A percentile compares a stretch with the other conserved stretches of the same genome.
These are phyloP conservation scores for Montipora cactus DNA, from an alignment of 64 coral and sea anemone species.

Conservation along the genomic window DNA sequence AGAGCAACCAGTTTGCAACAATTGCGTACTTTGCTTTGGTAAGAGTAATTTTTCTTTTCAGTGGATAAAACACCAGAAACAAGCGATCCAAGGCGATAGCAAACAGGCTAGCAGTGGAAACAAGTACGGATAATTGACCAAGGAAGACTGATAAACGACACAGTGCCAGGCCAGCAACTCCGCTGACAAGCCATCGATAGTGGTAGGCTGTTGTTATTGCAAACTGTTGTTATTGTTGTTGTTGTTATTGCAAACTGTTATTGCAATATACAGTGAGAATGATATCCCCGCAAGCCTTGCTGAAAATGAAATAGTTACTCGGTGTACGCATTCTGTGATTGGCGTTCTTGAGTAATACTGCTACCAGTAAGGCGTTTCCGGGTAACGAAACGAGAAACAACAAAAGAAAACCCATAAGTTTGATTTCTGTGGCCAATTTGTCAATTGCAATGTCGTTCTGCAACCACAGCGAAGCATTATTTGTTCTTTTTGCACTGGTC, in stretches of 20 bases:
- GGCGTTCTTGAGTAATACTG: constrained; percentile 49
- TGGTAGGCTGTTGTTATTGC: not conserved
- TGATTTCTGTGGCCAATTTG: not conserved
- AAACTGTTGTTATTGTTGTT: too few species aligned
- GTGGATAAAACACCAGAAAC: too few species aligned
- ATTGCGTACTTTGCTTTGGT: too few species aligned
- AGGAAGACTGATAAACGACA: too few species aligned
- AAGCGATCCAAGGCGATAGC: too few species aligned
- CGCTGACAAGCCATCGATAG: constrained; percentile 5
- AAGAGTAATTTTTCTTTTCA: too few species aligned
- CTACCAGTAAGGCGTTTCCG: constrained; percentile 34
- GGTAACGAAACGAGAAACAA: not conserved
- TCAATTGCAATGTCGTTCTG: not conserved
- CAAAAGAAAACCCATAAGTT: not conserved
- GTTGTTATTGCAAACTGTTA: not conserved
- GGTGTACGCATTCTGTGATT: constrained; percentile 4
- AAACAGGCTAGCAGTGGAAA: too few species aligned
- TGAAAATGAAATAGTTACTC: too few species aligned
- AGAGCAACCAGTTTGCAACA: not conserved
- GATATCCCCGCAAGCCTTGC: too few species aligned
- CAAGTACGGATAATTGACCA: too few species aligned
- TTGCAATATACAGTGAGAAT: not conserved
- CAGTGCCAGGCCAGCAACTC: too few species aligned
- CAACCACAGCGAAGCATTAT: not conserved
- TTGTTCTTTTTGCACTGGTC: not conserved